These are phyloP conservation scores for Aurelia sp. DNA, from an alignment of 30 jellyfish, hydroid and myxozoan genomes.

Conservation along the genomic window DNA sequence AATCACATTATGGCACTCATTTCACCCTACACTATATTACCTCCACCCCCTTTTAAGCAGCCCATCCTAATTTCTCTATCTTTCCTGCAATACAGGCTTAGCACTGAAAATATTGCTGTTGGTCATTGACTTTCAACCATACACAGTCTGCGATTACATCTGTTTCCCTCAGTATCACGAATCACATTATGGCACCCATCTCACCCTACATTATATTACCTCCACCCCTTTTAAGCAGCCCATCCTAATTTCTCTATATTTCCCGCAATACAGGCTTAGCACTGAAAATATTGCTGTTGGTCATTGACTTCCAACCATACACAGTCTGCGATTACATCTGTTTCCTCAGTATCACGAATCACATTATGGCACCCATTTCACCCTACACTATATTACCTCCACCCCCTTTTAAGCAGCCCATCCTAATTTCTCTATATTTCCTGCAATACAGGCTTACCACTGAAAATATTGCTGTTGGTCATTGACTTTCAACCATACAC, in stretches of 20 bases:
- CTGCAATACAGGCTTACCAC: neutral
- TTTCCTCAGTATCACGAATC: neutral
- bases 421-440: neutral
- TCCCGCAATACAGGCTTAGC: neutral
- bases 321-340: neutral
- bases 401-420: neutral
- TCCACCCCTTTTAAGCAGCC: neutral
- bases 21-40: neutral
- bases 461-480: neutral
- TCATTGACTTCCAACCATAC: neutral
- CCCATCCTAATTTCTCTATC: too few species aligned
- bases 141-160: neutral
- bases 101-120: neutral
- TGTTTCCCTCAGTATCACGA: neutral
- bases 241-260: neutral
- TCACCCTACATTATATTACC: neutral
- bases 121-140: slow-evolving; percentile 5
- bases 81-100: neutral
- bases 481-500: neutral
- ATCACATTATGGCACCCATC: neutral
- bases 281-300: neutral
- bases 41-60: neutral
- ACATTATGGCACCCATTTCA: neutral
- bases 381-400: neutral
- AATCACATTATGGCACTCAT: slow-evolving; percentile 1